Evolutionary conservation across 2,113 vertebrate genomes (phyloP).

Genomic region (Crotalus viridis): DNA sequence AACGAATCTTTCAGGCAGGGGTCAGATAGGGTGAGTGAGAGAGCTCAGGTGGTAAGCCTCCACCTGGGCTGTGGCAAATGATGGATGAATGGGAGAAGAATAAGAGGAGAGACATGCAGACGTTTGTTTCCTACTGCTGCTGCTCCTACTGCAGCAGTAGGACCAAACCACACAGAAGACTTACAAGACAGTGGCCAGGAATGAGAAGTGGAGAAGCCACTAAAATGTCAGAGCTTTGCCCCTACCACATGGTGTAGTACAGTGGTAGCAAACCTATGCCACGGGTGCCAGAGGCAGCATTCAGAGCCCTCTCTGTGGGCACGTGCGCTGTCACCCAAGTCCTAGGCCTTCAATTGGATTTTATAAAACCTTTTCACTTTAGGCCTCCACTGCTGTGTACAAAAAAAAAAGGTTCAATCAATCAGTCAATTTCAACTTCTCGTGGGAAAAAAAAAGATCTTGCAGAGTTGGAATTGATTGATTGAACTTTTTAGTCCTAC

Average conservation of each 20-base stretch:
- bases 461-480: too few relatives aligned
- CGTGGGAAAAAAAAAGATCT: too few relatives aligned
- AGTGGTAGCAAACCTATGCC: too few relatives aligned
- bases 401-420: too few relatives aligned
- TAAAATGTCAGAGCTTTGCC: neutral
- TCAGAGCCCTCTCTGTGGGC: too few relatives aligned
- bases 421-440: too few relatives aligned
- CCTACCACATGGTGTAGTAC: neutral
- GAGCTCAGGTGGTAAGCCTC: neutral
- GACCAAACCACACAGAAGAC: neutral
- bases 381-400: too few relatives aligned
- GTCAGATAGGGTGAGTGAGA: neutral
- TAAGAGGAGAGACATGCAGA: neutral
- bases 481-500: too few relatives aligned
- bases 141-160: neutral
- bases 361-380: too few relatives aligned
- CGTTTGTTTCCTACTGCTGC: neutral
- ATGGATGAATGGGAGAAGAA: neutral
- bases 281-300: too few relatives aligned
- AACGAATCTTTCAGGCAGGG: neutral
- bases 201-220: neutral
- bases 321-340: rapidly evolving
- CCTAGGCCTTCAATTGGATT: too few relatives aligned
- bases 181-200: neutral
- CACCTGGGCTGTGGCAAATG: neutral